Base-by-base conservation (phyloP, 1,140 invertebrate species). In the Drosophila eugracilis region DNA sequence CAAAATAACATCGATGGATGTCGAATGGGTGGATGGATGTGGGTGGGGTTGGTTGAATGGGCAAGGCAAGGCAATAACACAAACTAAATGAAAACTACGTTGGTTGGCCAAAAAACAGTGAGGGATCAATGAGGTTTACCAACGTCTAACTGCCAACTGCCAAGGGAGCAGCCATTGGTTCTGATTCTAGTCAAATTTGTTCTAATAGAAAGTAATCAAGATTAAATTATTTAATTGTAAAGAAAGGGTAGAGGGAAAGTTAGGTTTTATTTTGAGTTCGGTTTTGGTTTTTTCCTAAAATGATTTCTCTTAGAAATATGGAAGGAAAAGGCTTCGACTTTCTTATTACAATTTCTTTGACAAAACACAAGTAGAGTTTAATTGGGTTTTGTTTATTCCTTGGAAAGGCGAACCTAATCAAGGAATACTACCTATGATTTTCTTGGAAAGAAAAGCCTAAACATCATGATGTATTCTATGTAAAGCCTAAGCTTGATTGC, bases 1-100 rank as follows among this genome's bases (percentile, higher is more conserved):
- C 45, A 62, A 63, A 65, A 78, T 73, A 77, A 77, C 78, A 81
- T 67, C 28, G 65, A 47, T 49, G 48, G 62, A 49, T 65, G 60
- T 37, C 39, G n/a, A n/a, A n/a, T n/a, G n/a, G n/a, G n/a, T n/a
- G n/a, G n/a, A n/a, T 32, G 6, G 5, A 9, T 48, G 47, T 32
- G n/a, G n/a, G n/a, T n/a, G n/a, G n/a, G n/a, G n/a, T 26, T 53
- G 62, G 7, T 2, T 50, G 32, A 17, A 14, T 47, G 28, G 22
- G 39, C 37, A 47, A 48, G 22, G 39, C 37, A 47, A 48, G 30
- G 44, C 70, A 74, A 78, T 52, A 63, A 57, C 24, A 30, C 28
- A 24, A 58, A 54, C 48, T 67, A 67, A 67, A 53, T 54, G 63
- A 22, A 66, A 66, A 48, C 62, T 59, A 63, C 57, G 37, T 59